Percentiles rank a stretch among this genome's conserved stretches.
Evolutionary conservation across 2,113 vertebrate species (phyloP).

Genomic region (Neogale vison): DNA sequence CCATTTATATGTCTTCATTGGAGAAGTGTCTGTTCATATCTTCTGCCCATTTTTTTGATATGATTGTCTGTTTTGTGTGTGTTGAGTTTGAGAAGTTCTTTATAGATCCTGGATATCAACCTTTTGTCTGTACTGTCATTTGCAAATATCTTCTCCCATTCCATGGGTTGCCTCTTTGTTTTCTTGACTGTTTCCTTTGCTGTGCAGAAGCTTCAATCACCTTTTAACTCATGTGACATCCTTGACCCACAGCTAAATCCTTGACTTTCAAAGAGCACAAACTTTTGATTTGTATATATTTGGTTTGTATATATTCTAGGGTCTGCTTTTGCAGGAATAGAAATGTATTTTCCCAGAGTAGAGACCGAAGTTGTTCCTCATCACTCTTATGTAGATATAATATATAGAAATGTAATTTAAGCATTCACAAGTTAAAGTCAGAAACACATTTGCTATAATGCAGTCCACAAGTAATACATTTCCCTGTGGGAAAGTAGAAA

Average conservation of each 20-base stretch:
- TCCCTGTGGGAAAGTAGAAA: not conserved
- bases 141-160: too few relatives aligned
- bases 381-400: not conserved
- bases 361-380: not conserved
- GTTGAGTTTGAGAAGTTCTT: too few relatives aligned
- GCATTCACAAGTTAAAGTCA: not conserved
- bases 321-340: not conserved
- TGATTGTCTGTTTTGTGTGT: too few relatives aligned
- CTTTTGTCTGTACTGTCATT: too few relatives aligned
- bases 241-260: not conserved
- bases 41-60: too few relatives aligned
- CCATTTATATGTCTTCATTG: too few relatives aligned
- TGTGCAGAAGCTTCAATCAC: not conserved
- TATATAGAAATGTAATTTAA: not conserved
- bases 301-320: not conserved
- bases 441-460: not conserved
- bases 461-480: not conserved
- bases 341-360: not conserved
- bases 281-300: not conserved
- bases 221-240: not conserved
- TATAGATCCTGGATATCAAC: too few relatives aligned
- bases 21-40: too few relatives aligned
- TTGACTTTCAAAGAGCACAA: not conserved
- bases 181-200: too few relatives aligned
- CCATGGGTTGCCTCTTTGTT: too few relatives aligned